Conservation (phyloP, 2,113 vertebrate genomes). For the Centropus unirufus region DNA sequence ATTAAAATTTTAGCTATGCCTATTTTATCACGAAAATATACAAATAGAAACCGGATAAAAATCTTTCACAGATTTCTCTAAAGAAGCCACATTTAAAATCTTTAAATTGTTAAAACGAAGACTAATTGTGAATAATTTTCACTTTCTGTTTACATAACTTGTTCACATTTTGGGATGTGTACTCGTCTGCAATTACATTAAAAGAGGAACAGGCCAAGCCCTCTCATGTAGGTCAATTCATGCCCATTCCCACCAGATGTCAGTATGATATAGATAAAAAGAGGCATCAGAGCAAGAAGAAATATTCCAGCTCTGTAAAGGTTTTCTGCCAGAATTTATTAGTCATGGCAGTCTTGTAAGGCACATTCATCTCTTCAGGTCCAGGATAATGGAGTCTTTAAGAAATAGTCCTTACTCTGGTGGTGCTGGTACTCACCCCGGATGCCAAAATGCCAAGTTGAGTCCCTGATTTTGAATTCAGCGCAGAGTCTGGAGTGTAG, state of each 20-base stretch:
- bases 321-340: background rate
- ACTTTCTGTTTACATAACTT: background rate
- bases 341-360: background rate
- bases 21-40: background rate
- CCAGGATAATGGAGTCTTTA: background rate
- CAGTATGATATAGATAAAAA: slow-evolving; percentile 48
- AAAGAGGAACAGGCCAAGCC: background rate
- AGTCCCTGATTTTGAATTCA: background rate
- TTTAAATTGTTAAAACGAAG: background rate
- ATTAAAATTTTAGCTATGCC: background rate
- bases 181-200: background rate
- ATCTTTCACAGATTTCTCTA: background rate
- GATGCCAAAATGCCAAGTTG: background rate
- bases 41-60: background rate
- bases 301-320: background rate
- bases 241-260: slow-evolving; percentile 65
- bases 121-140: background rate
- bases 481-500: background rate
- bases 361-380: background rate
- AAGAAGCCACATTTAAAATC: background rate
- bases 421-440: background rate
- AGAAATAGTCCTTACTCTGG: background rate
- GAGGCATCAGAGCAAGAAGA: background rate
- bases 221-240: background rate
- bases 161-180: background rate